These are phyloP conservation scores for Aproaerema taeniolella DNA, from an alignment of 2,888 invertebrate genomes.

Conservation along the genomic window DNA sequence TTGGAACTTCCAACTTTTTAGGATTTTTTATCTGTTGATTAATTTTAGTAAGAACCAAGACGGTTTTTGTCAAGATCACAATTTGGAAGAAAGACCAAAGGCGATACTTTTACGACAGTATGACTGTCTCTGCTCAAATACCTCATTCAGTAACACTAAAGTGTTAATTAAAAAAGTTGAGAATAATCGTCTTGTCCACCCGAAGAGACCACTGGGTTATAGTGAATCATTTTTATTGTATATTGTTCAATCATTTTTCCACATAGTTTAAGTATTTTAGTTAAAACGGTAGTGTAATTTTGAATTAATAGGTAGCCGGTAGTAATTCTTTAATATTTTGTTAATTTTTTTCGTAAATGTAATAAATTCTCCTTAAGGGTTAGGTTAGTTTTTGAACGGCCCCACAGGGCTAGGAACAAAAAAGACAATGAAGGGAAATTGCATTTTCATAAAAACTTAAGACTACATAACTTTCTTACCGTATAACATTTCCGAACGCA, in stretches of 20 bases:
- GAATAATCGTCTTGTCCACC: conserved; percentile 27
- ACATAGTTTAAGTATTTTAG: conserved; percentile 73
- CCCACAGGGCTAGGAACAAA: conserved; percentile 62
- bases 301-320: conserved; percentile 70
- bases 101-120: conserved; percentile 13
- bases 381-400: conserved; percentile 65
- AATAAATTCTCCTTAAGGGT: conserved; percentile 62
- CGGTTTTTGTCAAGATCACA: conserved; percentile 27
- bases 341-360: conserved; percentile 69
- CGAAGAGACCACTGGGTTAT: conserved; percentile 58
- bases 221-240: conserved; percentile 76
- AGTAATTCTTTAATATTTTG: conserved; percentile 73
- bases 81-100: conserved; percentile 24
- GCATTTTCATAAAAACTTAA: conserved; percentile 54
- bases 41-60: conserved; percentile 26
- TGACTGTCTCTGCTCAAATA: conserved; percentile 44
- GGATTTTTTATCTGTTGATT: conserved; percentile 29
- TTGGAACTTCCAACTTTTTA: neutral
- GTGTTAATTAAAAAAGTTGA: conserved; percentile 28
- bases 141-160: conserved; percentile 35
- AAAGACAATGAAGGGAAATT: conserved; percentile 73
- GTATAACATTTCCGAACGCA: conserved; percentile 22
- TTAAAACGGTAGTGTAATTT: conserved; percentile 69
- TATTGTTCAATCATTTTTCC: conserved; percentile 75
- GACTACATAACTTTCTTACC: conserved; percentile 33